Evolutionary conservation across 2,113 vertebrate genomes (phyloP).

Genomic region (Lates calcarifer): DNA sequence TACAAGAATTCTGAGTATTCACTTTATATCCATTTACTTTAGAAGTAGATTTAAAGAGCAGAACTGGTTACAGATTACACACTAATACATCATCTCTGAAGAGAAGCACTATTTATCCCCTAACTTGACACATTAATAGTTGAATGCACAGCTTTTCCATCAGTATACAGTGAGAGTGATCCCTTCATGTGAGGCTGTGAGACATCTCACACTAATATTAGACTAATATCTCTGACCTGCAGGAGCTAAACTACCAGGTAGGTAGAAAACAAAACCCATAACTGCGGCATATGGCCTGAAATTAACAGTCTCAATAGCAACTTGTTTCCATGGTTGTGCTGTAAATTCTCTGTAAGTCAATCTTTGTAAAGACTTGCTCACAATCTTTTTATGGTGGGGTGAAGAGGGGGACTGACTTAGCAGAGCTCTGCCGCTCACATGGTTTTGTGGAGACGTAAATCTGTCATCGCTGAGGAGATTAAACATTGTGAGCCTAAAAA

Average conservation of each 20-base stretch:
- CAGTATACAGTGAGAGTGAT: not conserved
- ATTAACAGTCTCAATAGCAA: not conserved
- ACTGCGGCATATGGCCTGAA: not conserved
- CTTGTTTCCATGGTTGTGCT: not conserved
- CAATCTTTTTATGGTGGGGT: conserved; percentile 40
- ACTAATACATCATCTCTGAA: not conserved
- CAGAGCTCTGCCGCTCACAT: not conserved
- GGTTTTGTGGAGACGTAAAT: conserved; percentile 19
- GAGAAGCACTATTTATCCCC: not conserved
- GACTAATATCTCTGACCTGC: not conserved
- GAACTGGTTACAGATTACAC: not conserved
- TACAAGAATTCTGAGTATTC: no score
- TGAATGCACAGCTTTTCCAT: not conserved
- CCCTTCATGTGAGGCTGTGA: not conserved
- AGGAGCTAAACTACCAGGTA: not conserved
- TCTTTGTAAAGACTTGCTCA: conserved; percentile 19
- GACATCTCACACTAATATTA: not conserved
- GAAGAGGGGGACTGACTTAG: not conserved
- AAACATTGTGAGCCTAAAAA: conserved; percentile 53
- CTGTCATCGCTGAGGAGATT: conserved; percentile 47
- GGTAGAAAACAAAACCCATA: not conserved
- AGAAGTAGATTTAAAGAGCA: no score
- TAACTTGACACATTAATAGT: not conserved
- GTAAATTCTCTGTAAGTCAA: conserved; percentile 11
- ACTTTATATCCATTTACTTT: no score